Conservation (phyloP, 2,888 invertebrate species). For the Cosmia pyralina region DNA sequence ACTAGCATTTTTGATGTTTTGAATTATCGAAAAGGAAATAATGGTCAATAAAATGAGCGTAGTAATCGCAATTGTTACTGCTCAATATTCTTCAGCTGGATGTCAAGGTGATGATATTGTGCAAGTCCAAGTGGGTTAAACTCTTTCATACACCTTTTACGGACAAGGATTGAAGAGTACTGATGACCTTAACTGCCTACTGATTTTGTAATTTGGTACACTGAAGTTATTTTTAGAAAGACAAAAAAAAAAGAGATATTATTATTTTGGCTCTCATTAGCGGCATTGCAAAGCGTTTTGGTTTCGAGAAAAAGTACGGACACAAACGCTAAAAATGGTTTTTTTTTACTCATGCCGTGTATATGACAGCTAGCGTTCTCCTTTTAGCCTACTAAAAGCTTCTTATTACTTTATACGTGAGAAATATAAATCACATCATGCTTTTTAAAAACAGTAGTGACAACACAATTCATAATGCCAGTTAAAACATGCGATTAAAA, state of each 20-base stretch:
- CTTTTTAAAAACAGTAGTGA: not conserved
- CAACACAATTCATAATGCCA: not conserved
- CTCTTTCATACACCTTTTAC: slow-evolving; percentile 56
- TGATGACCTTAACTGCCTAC: slow-evolving; percentile 35
- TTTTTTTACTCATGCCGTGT: not conserved
- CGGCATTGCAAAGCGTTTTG: not conserved
- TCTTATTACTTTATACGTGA: not conserved
- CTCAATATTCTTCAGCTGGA: slow-evolving; percentile 46
- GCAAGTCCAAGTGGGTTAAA: slow-evolving; percentile 55
- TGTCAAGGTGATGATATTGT: slow-evolving; percentile 61
- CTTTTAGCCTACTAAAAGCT: not conserved
- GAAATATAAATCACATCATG: no score
- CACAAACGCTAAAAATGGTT: not conserved
- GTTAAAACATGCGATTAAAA: not conserved
- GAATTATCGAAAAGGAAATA: slow-evolving; percentile 25
- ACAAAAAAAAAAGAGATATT: no score
- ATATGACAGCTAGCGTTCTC: not conserved
- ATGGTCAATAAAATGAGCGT: slow-evolving; percentile 32
- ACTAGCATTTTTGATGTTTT: slow-evolving; percentile 8
- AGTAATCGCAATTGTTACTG: slow-evolving; percentile 42
- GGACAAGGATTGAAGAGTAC: slow-evolving; percentile 40
- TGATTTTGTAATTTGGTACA: slow-evolving; percentile 28
- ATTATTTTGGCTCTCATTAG: slow-evolving; percentile 7
- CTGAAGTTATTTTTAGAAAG: slow-evolving; percentile 11
- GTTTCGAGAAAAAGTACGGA: slow-evolving; percentile 6